A percentile compares a stretch with the other conserved stretches of the same genome.
Evolutionary conservation across 2,113 vertebrate genomes (phyloP).

Genomic region (Murina feae): DNA sequence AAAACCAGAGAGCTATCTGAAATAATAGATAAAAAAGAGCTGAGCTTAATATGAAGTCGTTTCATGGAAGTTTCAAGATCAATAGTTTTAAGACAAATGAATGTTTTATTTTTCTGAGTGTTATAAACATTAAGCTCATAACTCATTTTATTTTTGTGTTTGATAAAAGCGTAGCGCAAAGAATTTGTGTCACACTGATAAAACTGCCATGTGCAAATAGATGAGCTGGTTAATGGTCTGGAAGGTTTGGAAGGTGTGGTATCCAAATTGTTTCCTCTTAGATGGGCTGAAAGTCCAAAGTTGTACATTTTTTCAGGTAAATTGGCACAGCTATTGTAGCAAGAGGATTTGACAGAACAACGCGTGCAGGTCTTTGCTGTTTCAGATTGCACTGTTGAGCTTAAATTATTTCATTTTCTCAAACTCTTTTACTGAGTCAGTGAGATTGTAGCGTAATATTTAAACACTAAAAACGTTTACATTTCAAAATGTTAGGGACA

Average conservation of each 20-base stretch:
- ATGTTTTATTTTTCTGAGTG: not conserved
- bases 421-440: not conserved
- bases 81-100: not conserved
- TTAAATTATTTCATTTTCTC: not conserved
- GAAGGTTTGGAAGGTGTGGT: not conserved
- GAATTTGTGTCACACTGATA: not conserved
- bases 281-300: not conserved
- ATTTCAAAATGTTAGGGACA: not conserved
- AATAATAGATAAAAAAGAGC: not conserved
- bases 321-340: not conserved
- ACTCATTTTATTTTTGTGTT: not conserved
- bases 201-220: not conserved
- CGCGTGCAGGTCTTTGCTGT: not conserved
- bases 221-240: not conserved
- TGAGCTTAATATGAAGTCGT: not conserved
- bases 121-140: not conserved
- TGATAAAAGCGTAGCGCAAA: not conserved
- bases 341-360: not conserved
- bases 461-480: not conserved
- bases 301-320: not conserved
- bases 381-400: not conserved
- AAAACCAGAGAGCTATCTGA: not conserved
- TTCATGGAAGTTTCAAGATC: not conserved
- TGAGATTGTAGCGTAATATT: not conserved
- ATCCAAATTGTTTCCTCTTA: not conserved